Conservation (phyloP, 2,797 vertebrate genomes). For the Anableps anableps region DNA sequence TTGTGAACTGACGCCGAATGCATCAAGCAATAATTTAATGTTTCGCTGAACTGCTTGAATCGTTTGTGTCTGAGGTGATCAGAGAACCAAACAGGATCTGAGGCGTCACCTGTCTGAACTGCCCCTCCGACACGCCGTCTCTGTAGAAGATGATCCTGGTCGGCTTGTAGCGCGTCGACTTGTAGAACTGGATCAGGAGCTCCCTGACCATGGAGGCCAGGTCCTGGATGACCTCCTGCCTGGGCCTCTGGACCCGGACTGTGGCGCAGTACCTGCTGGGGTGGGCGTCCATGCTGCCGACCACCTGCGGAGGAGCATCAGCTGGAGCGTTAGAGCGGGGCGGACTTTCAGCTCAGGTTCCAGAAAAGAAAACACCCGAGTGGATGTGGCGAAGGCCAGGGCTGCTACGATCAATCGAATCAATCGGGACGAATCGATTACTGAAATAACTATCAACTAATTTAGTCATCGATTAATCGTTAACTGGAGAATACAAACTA, state of each 20-base stretch:
- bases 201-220: constrained; percentile 96
- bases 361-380: background rate
- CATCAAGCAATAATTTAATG: background rate
- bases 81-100: background rate
- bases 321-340: background rate
- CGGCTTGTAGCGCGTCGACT: constrained; percentile 97
- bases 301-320: constrained; percentile 82
- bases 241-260: constrained; percentile 93
- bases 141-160: constrained; percentile 97
- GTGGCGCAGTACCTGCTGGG: constrained; percentile 98
- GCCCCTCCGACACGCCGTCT: constrained; percentile 96
- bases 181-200: constrained; percentile 98
- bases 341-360: background rate
- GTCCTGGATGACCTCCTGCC: constrained; percentile 97
- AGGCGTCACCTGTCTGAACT: constrained; percentile 89
- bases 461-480: too few species aligned
- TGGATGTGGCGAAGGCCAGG: background rate
- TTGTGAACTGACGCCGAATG: too few species aligned
- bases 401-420: background rate
- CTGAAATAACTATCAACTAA: too few species aligned
- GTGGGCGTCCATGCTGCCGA: constrained; percentile 98
- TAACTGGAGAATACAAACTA: too few species aligned
- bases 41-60: background rate
- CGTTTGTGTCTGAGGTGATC: background rate
- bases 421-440: too few species aligned